These are phyloP conservation scores for Dryadula phaetusa DNA, from an alignment of 2,888 invertebrate genomes.

Conservation along the genomic window DNA sequence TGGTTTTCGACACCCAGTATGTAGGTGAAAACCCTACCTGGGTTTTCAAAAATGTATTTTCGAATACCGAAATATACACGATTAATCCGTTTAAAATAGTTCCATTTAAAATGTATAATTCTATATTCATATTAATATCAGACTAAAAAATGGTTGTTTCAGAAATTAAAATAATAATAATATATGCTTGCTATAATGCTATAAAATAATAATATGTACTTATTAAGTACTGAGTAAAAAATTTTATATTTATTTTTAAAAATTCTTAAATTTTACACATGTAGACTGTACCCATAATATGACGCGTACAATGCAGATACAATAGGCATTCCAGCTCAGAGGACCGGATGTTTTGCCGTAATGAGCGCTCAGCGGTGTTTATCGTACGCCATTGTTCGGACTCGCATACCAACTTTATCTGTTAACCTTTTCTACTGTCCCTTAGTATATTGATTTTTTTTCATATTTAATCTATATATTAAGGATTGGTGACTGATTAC, in stretches of 20 bases:
- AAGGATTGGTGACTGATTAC: not conserved
- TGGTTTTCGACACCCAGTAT: too few species aligned
- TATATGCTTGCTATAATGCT: too few species aligned
- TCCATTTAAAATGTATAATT: too few species aligned
- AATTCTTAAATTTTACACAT: not conserved
- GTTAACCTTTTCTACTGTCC: conserved; percentile 24
- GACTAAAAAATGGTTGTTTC: too few species aligned
- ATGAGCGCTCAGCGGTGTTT: conserved; percentile 37
- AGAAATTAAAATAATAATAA: too few species aligned
- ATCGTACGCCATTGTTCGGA: conserved; percentile 40
- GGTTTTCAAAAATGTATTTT: too few species aligned
- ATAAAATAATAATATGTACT: too few species aligned
- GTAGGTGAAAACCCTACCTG: too few species aligned
- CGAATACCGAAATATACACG: too few species aligned
- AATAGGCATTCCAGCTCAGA: conserved; percentile 38
- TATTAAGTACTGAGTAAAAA: not conserved
- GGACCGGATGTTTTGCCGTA: conserved; percentile 44
- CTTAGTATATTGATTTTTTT: conserved; percentile 4
- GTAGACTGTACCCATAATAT: not conserved
- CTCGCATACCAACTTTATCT: conserved; percentile 31
- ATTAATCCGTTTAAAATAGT: too few species aligned
- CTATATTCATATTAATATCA: too few species aligned
- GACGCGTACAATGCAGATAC: conserved; percentile 27
- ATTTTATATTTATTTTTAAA: not conserved
- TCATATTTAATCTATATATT: not conserved